A percentile compares a stretch with the other conserved stretches of the same genome.
Evolutionary conservation across 2,888 invertebrate species (phyloP).

Genomic region (Allygus modestus): DNA sequence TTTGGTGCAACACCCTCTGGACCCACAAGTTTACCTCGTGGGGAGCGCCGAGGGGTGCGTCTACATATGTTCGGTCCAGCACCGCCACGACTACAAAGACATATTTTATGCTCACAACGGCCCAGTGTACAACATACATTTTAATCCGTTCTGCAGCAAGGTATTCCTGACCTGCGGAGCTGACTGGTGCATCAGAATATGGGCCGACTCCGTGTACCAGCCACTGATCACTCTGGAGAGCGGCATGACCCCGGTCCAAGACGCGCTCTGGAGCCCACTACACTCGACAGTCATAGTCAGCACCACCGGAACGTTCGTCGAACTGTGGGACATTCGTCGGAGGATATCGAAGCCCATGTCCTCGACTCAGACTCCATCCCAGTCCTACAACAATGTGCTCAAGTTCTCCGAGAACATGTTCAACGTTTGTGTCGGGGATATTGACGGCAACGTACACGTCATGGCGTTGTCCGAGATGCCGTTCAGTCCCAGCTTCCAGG

Average conservation of each 20-base stretch:
- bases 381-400: conserved; percentile 77
- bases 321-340: conserved; percentile 88
- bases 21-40: conserved; percentile 83
- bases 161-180: conserved; percentile 87
- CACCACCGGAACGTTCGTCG: conserved; percentile 81
- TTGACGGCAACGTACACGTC: conserved; percentile 81
- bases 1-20: conserved; percentile 80
- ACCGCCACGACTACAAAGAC: conserved; percentile 86
- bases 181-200: conserved; percentile 86
- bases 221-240: conserved; percentile 79
- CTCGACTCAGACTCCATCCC: conserved; percentile 76
- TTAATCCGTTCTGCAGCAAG: conserved; percentile 77
- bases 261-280: conserved; percentile 84
- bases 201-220: conserved; percentile 83
- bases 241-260: conserved; percentile 76
- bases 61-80: conserved; percentile 90
- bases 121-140: conserved; percentile 83
- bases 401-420: conserved; percentile 83
- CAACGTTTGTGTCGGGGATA: conserved; percentile 84
- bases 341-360: conserved; percentile 84
- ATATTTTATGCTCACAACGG: conserved; percentile 86
- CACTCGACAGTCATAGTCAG: conserved; percentile 86
- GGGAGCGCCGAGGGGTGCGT: conserved; percentile 92
- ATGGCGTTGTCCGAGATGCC: conserved; percentile 87
- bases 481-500: conserved; percentile 81